These are phyloP conservation scores for Arizona elegans DNA, from an alignment of 2,113 vertebrate genomes.

Conservation along the genomic window DNA sequence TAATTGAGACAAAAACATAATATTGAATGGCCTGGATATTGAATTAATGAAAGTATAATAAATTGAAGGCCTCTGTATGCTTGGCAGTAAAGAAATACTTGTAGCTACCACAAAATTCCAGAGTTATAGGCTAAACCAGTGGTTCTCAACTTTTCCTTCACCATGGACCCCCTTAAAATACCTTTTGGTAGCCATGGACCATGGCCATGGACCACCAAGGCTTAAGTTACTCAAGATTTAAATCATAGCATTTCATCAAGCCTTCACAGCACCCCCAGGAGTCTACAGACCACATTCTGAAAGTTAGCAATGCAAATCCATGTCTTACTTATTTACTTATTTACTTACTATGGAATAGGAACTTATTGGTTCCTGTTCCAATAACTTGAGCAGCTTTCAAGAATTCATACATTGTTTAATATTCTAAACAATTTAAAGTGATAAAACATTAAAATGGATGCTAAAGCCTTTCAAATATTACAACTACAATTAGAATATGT, in stretches of 20 bases:
- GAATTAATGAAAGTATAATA: neutral
- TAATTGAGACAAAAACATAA: neutral
- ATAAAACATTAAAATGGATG: neutral
- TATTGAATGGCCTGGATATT: neutral
- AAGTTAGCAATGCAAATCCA: neutral
- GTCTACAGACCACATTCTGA: neutral
- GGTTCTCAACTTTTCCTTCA: too few species aligned
- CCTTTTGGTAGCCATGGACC: too few species aligned
- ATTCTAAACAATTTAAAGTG: neutral
- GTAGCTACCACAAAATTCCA: neutral
- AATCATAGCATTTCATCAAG: too few species aligned
- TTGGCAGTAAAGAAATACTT: neutral
- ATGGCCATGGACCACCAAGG: too few species aligned
- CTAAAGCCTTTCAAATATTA: neutral
- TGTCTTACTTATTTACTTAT: neutral
- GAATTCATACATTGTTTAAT: neutral
- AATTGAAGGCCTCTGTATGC: neutral
- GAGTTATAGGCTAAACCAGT: too few species aligned
- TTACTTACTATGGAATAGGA: too few species aligned
- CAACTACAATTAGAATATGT: neutral
- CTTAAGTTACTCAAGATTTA: too few species aligned
- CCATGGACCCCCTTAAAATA: too few species aligned
- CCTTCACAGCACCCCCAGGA: too few species aligned
- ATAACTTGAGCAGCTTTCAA: neutral
- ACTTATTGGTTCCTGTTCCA: neutral